phyloP scores from a whole-genome alignment of 1,140 invertebrate genomes.

The Mamestra configurata region DNA sequence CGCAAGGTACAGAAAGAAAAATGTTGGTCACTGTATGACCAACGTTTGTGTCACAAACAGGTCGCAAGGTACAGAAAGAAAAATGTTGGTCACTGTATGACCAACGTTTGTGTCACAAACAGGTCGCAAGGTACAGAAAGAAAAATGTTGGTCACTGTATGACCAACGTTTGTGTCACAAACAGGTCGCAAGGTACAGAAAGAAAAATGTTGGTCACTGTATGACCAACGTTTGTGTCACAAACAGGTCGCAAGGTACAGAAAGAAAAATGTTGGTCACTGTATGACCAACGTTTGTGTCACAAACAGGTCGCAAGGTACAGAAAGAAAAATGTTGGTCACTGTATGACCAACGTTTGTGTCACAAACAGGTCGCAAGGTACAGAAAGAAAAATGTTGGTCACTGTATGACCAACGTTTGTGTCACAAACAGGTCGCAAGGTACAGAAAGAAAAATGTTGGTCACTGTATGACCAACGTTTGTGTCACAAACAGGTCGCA shows the following conservation, averaged over 20 bases:
- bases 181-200: no score
- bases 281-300: not conserved
- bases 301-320: no score
- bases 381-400: not conserved
- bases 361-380: not conserved
- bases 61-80: not conserved
- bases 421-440: no score
- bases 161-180: not conserved
- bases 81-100: not conserved
- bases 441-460: not conserved
- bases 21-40: conserved; percentile 13
- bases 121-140: not conserved
- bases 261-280: not conserved
- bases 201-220: not conserved
- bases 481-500: not conserved
- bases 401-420: not conserved
- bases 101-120: no score
- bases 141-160: not conserved
- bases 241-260: not conserved
- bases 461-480: conserved; percentile 5
- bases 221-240: not conserved
- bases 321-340: not conserved
- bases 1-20: not conserved
- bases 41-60: not conserved
- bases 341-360: no score